Conservation (phyloP, 2,888 invertebrate species). For the Scaptomyza parva region DNA sequence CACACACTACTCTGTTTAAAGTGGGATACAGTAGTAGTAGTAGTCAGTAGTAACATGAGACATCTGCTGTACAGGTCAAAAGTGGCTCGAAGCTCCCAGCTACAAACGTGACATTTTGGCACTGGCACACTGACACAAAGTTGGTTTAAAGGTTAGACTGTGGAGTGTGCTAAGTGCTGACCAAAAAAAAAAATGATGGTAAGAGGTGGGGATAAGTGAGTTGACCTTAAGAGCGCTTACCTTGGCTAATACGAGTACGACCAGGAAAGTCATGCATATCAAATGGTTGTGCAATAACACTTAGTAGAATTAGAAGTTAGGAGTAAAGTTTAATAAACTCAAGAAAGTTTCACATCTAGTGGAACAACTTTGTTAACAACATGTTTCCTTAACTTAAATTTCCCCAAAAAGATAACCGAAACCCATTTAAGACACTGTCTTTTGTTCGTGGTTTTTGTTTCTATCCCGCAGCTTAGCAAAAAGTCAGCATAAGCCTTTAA, state of each 20-base stretch:
- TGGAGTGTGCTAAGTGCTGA: slow-evolving; percentile 11
- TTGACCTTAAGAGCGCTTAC: slow-evolving; percentile 30
- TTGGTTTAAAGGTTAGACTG: slow-evolving; percentile 19
- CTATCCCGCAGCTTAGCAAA: slow-evolving; percentile 22
- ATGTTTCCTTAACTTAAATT: not conserved
- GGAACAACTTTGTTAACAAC: not conserved
- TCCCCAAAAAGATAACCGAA: too few relatives aligned
- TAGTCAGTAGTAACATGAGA: slow-evolving; percentile 1
- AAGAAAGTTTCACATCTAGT: not conserved
- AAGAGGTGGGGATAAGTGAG: slow-evolving; percentile 29
- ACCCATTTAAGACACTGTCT: not conserved
- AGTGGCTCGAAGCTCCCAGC: slow-evolving; percentile 6
- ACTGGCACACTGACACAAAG: slow-evolving; percentile 18
- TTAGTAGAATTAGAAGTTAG: slow-evolving; percentile 3
- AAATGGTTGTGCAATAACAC: slow-evolving; percentile 19
- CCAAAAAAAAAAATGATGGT: slow-evolving; percentile 11
- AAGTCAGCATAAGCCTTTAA: slow-evolving; percentile 30
- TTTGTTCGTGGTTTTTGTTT: not conserved
- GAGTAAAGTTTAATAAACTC: not conserved
- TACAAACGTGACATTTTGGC: slow-evolving; percentile 65
- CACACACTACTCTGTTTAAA: slow-evolving; percentile 2
- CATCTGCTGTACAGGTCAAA: slow-evolving; percentile 25
- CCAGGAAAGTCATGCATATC: slow-evolving; percentile 15
- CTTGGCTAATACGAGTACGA: not conserved
- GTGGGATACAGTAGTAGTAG: not conserved